Conservation (phyloP, 37 sponge, comb jelly and placozoan genomes). For the Cliona cf. orientalis region DNA sequence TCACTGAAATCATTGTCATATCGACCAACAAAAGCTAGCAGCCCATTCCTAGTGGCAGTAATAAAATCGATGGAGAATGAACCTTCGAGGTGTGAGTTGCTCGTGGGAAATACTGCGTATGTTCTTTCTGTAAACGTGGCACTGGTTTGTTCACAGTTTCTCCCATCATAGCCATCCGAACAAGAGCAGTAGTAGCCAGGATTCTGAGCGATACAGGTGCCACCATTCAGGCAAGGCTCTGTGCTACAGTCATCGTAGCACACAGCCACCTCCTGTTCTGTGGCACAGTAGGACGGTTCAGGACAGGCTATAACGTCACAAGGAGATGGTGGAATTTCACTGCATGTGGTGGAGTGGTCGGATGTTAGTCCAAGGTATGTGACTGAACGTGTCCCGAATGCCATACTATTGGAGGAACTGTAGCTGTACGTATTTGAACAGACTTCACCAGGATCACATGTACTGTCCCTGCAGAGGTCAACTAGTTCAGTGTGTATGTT, state of each 20-base stretch:
- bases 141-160: constrained; percentile 61
- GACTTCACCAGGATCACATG: constrained; percentile 18
- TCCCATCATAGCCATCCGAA: constrained; percentile 53
- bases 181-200: constrained; percentile 75
- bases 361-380: constrained; percentile 6
- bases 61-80: constrained; percentile 55
- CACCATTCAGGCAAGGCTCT: constrained; percentile 67
- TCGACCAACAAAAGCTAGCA: constrained; percentile 56
- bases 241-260: constrained; percentile 60
- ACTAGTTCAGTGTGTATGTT: constrained; percentile 41
- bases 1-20: constrained; percentile 45
- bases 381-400: constrained; percentile 11
- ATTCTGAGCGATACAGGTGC: constrained; percentile 53
- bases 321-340: background rate
- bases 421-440: constrained; percentile 38
- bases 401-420: background rate
- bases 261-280: background rate
- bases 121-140: constrained; percentile 47
- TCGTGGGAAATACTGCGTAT: constrained; percentile 58
- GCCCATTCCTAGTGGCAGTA: constrained; percentile 31
- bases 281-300: constrained; percentile 42
- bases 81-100: constrained; percentile 8
- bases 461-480: constrained; percentile 58
- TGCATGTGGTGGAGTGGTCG: constrained; percentile 13
- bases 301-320: constrained; percentile 5